Evolutionary conservation across 2,113 vertebrate species (phyloP), one percentile per base, ranked within the genome.

Genomic region (Labeo catla): DNA sequence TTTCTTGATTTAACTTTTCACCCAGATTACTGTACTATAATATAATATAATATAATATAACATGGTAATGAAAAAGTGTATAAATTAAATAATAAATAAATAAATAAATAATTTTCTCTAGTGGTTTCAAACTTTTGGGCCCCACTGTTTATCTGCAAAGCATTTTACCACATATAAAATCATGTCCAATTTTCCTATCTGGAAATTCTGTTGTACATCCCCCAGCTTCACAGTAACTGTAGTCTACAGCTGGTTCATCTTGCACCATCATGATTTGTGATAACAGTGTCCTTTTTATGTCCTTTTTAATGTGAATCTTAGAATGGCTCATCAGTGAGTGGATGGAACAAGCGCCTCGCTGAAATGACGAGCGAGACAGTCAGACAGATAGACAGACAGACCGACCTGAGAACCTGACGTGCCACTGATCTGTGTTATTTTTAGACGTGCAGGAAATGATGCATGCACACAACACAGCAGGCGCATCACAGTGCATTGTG

Each of bases 361-460:
- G 45, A 21, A 86, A 54, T 74, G 73, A 65, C 10, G 16, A n/a
- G 10, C 8, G 47, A 23, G 12, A 63, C 63, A 68, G 23, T 45
- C 54, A 79, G 39, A 74, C 79, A 83, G 21, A 49, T 49, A 49
- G 52, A 63, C 50, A 49, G 68, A 79, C 43, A 54, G 13, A 70
- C 16, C 43, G 74, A 80, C 36, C 79, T 81, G 63, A 49, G 39
- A 74, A 11, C 52, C 36, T 43, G n/a, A 63, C 79, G 79, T 88
- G 76, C 19, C 43, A 76, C 76, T 83, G 80, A 86, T 76, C 83
- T 11, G 12, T 65, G 47, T 83, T 91, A 89, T 89, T 91, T 90
- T 74, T 88, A 89, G 80, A 72, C 59, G 8, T 72, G 36, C 87
- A 90, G 90, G 87, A 91, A 89, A 81, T 87, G 79, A 87, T 61